phyloP scores from a whole-genome alignment of 2,888 invertebrate genomes.

The Nudaria mundana region DNA sequence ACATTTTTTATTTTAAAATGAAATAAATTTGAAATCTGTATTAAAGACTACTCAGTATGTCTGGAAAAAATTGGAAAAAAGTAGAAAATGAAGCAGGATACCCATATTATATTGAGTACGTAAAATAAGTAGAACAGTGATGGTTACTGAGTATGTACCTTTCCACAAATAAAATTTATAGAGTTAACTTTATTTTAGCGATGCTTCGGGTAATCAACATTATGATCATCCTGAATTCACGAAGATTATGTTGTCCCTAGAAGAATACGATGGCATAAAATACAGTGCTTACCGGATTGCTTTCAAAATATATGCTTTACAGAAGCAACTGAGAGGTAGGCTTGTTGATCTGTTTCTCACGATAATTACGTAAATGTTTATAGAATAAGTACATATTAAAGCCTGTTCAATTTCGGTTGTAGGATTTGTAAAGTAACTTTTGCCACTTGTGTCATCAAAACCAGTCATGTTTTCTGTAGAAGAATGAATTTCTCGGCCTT shows the following conservation, averaged over 20 bases:
- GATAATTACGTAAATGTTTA: no score
- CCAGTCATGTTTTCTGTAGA: no score
- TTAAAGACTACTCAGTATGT: constrained; percentile 39
- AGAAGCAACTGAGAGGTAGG: constrained; percentile 82
- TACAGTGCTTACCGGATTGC: constrained; percentile 90
- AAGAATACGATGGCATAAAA: constrained; percentile 85
- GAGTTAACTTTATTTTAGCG: constrained; percentile 60
- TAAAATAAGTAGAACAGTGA: constrained; percentile 47
- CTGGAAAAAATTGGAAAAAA: constrained; percentile 74
- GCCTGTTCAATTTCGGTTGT: no score
- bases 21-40: constrained; percentile 10
- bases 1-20: neutral
- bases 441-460: no score
- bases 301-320: constrained; percentile 80
- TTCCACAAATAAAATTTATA: constrained; percentile 1
- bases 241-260: constrained; percentile 78
- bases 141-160: constrained; percentile 4
- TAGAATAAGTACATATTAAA: no score
- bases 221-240: constrained; percentile 83
- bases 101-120: constrained; percentile 82
- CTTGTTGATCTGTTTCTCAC: neutral
- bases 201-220: constrained; percentile 69
- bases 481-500: no score
- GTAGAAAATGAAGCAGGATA: constrained; percentile 82
- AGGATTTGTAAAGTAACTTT: no score